Evolutionary conservation across 1,140 invertebrate genomes (phyloP), one percentile per base, ranked within the genome.

Genomic region (Drosophila ambigua): DNA sequence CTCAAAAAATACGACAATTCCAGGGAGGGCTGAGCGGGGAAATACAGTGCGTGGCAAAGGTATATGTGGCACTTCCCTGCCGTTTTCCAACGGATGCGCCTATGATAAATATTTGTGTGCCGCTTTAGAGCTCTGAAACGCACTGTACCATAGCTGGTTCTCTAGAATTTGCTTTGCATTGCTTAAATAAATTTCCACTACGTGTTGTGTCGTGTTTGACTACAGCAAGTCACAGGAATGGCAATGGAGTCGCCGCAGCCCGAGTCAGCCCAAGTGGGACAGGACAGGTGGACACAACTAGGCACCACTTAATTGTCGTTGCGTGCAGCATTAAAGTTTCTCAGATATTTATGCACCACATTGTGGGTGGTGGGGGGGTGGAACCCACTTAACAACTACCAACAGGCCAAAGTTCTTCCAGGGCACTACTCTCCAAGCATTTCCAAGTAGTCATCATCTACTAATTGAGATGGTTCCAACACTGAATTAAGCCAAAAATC

Each of bases 131-230:
- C 0, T 15, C 16, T 50, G 28, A 9, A 0, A n/a, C 65, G 45
- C 26, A 69, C 66, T 69, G 66, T 66, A 2, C 35, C 20, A 2
- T 35, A 57, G 53, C 20, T 43, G 31, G n/a, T 4, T 48, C 51
- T 55, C 39, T 13, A 13, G 53, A 49, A 64, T 83, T 82, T 79
- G 63, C 74, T 50, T 82, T 74, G 71, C 74, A 78, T 82, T 83
- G 75, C 80, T 83, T 79, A 76, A 83, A 83, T 82, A 83, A 83
- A 83, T 84, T 84, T 79, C 28, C 51, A 43, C 28, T 79, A 84
- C 80, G 80, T 84, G 80, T 72, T 49, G 48, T 58, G 52, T 51
- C 48, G 45, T 76, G 51, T 76, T 73, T 55, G 67, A 53, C 54
- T 51, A 52, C 46, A 52, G 28, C 46, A 71, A 71, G 11, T 41